phyloP scores from a whole-genome alignment of 2,888 invertebrate species.

The Cryptocephalus moraei region DNA sequence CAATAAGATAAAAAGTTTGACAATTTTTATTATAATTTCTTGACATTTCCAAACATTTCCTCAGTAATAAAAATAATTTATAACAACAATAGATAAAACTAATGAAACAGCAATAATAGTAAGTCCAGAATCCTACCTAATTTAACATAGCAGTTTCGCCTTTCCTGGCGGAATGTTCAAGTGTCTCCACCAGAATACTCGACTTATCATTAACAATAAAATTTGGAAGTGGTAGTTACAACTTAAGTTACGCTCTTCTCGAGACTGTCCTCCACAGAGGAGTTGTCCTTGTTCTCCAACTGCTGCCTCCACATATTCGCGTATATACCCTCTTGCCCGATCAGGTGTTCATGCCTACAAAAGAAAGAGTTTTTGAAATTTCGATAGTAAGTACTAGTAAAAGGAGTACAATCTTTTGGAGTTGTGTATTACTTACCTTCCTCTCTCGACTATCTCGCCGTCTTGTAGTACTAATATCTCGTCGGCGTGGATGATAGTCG shows the following conservation, averaged over 20 bases:
- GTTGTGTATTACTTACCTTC: conserved; percentile 36
- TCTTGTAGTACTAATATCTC: conserved; percentile 88
- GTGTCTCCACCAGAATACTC: no score
- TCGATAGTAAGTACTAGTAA: conserved; percentile 32
- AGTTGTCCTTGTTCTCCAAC: conserved; percentile 42
- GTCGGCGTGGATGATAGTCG: conserved; percentile 90
- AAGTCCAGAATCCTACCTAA: no score
- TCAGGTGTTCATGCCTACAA: conserved; percentile 59
- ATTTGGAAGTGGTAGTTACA: no score
- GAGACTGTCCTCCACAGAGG: conserved; percentile 27
- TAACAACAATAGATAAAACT: no score
- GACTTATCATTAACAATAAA: no score
- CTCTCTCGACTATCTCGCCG: conserved; percentile 85
- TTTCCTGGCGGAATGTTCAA: no score
- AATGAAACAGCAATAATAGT: no score
- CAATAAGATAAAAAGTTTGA: no score
- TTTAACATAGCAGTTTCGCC: no score
- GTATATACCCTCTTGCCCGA: conserved; percentile 65
- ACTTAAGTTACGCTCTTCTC: conserved; percentile 10
- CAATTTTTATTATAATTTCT: no score
- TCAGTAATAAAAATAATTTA: no score
- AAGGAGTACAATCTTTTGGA: not conserved
- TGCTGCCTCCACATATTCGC: conserved; percentile 92
- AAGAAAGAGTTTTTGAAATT: not conserved
- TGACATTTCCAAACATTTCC: no score